These are phyloP conservation scores for Aphyosemion australe DNA, from an alignment of 2,113 vertebrate genomes.

Conservation along the genomic window DNA sequence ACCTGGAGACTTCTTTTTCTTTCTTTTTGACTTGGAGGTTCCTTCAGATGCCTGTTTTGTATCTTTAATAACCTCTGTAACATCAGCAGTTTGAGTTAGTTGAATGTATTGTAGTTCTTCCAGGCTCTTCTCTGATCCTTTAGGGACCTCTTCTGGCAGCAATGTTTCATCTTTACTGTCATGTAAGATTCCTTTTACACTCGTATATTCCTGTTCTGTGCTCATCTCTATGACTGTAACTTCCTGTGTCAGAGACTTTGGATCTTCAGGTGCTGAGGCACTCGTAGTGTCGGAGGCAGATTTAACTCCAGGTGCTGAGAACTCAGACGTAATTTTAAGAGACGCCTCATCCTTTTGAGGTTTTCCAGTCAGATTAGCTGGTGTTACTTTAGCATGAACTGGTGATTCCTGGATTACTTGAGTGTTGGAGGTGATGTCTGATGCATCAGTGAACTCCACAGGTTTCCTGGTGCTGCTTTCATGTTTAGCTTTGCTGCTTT, in stretches of 20 bases:
- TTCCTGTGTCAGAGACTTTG: not conserved
- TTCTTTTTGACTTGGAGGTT: slow-evolving; percentile 67
- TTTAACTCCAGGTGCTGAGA: not conserved
- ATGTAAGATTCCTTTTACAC: slow-evolving; percentile 16
- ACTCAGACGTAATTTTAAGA: slow-evolving; percentile 8
- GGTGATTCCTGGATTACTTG: slow-evolving; percentile 30
- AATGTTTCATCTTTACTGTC: slow-evolving; percentile 23
- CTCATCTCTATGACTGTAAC: not conserved
- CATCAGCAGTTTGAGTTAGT: slow-evolving; percentile 11
- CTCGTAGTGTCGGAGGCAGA: not conserved
- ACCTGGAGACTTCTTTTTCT: slow-evolving; percentile 70
- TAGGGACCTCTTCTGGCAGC: slow-evolving; percentile 6
- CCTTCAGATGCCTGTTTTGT: slow-evolving; percentile 38
- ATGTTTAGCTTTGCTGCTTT: slow-evolving; percentile 12
- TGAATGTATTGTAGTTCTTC: not conserved
- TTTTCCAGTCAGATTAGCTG: slow-evolving; percentile 17
- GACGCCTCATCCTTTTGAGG: slow-evolving; percentile 11
- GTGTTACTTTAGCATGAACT: slow-evolving; percentile 5
- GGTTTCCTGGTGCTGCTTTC: slow-evolving; percentile 11
- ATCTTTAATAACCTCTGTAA: slow-evolving; percentile 31
- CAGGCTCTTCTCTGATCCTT: not conserved
- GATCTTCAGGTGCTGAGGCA: too few species aligned
- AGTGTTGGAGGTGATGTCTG: slow-evolving; percentile 3
- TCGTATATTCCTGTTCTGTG: slow-evolving; percentile 16
- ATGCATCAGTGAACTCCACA: slow-evolving; percentile 4